phyloP scores from a whole-genome alignment of 2,888 invertebrate genomes.

The Monopis laevigella region DNA sequence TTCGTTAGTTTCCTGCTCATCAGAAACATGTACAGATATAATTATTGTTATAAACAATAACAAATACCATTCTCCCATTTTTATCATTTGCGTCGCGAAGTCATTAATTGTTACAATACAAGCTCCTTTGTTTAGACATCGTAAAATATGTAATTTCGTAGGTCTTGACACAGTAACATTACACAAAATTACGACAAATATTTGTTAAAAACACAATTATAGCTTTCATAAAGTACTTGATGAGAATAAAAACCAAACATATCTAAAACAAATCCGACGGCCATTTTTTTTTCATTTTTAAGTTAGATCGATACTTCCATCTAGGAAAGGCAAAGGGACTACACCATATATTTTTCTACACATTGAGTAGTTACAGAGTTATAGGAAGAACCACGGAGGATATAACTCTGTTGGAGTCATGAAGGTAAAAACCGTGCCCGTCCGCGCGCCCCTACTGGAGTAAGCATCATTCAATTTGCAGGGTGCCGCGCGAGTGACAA shows the following conservation, averaged over 20 bases:
- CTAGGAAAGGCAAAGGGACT: no score
- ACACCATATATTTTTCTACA: no score
- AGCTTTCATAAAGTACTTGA: neutral
- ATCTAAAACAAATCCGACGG: slow-evolving; percentile 42
- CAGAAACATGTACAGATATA: slow-evolving; percentile 34
- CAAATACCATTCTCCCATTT: slow-evolving; percentile 59
- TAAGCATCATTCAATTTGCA: no score
- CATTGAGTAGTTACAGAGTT: no score
- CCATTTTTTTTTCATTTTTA: slow-evolving; percentile 38
- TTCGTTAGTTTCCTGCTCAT: slow-evolving; percentile 46
- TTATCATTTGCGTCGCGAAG: slow-evolving; percentile 49
- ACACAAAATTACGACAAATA: neutral
- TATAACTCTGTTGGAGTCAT: no score
- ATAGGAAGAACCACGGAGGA: no score
- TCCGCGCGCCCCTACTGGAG: no score
- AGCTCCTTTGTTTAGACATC: slow-evolving; percentile 49
- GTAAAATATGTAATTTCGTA: slow-evolving; percentile 24
- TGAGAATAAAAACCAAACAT: slow-evolving; percentile 21
- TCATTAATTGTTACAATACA: slow-evolving; percentile 11
- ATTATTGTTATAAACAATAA: slow-evolving; percentile 47
- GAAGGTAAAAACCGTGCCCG: no score
- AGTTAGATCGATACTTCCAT: no score
- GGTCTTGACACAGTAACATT: neutral
- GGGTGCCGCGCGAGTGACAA: no score
- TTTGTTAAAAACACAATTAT: neutral